Evolutionary conservation across 1,140 invertebrate genomes (phyloP).

Genomic region (Drosophila ironensis): DNA sequence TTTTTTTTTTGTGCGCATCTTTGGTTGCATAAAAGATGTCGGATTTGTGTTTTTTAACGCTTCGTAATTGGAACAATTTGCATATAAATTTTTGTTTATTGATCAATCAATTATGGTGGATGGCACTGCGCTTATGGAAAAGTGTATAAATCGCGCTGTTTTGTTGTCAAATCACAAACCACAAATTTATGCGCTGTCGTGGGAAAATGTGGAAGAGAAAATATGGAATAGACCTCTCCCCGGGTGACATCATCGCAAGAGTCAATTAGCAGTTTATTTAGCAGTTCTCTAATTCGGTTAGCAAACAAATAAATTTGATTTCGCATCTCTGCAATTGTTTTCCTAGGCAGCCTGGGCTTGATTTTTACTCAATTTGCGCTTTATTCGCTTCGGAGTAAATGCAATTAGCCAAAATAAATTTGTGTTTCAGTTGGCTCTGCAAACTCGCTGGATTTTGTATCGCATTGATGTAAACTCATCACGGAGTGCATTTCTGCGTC

Average conservation of each 20-base stretch:
- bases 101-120: constrained; percentile 64
- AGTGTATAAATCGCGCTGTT: constrained; percentile 43
- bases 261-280: constrained; percentile 33
- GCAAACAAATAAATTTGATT: constrained; percentile 40
- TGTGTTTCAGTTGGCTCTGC: no score
- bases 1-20: constrained; percentile 11
- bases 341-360: constrained; percentile 7
- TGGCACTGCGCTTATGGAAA: constrained; percentile 4
- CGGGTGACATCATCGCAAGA: background rate
- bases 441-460: no score
- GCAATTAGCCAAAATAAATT: background rate
- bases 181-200: constrained; percentile 26
- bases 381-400: constrained; percentile 4
- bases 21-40: constrained; percentile 38
- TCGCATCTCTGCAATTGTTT: constrained; percentile 35
- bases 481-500: constrained; percentile 56
- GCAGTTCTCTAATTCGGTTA: constrained; percentile 31
- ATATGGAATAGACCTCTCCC: background rate
- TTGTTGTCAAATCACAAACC: constrained; percentile 39
- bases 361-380: constrained; percentile 13
- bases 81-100: constrained; percentile 57
- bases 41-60: constrained; percentile 53
- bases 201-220: constrained; percentile 19
- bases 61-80: constrained; percentile 64
- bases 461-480: constrained; percentile 41